Conservation (phyloP, 2,113 vertebrate genomes). For the Pitta sordida region DNA sequence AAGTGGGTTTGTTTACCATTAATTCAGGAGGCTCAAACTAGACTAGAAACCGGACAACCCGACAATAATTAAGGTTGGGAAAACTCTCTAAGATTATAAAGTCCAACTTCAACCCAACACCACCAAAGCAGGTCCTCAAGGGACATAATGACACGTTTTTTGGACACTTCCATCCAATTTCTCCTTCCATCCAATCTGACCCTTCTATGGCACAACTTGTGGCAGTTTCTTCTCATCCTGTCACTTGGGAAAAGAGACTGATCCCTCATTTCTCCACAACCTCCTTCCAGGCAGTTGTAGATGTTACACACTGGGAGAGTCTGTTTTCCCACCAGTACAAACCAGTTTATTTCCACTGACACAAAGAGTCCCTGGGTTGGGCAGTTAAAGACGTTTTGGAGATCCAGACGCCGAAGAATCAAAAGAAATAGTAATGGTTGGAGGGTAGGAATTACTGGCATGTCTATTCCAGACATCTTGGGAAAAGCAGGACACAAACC, state of each 20-base stretch:
- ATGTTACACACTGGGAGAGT: background rate
- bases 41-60: background rate
- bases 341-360: background rate
- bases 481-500: rapidly evolving
- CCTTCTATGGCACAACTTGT: background rate
- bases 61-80: background rate
- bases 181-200: too few relatives aligned
- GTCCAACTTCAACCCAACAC: rapidly evolving
- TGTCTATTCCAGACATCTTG: background rate
- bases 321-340: too few relatives aligned
- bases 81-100: rapidly evolving
- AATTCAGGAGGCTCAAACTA: background rate
- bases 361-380: too few relatives aligned
- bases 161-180: background rate
- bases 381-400: background rate
- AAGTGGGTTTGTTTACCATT: background rate
- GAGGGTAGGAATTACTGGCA: background rate
- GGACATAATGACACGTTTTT: rapidly evolving
- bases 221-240: background rate
- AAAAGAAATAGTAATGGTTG: background rate
- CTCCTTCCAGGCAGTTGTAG: background rate
- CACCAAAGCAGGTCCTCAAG: background rate
- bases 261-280: background rate
- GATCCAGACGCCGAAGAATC: background rate
- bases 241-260: background rate